Percentiles rank a stretch among this genome's conserved stretches.
Conservation (phyloP, 2,113 vertebrate species). For the Otocyon megalotis region DNA sequence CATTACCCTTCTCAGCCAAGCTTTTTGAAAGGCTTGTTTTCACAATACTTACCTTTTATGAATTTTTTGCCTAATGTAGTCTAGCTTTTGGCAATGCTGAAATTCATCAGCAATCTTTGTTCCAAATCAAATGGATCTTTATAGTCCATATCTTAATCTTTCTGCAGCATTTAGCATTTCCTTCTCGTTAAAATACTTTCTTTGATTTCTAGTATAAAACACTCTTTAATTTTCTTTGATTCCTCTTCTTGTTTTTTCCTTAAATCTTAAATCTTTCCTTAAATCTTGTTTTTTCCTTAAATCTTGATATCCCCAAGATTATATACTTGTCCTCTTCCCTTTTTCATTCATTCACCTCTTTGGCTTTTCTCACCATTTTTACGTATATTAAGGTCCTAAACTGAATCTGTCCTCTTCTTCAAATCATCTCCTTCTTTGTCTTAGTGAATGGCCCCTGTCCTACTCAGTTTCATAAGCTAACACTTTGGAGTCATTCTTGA, state of each 20-base stretch:
- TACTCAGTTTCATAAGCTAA: constrained; percentile 27
- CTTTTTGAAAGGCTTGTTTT: constrained; percentile 29
- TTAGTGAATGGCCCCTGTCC: not conserved
- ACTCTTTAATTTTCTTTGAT: not conserved
- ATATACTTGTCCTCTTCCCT: not conserved
- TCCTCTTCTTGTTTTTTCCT: not conserved
- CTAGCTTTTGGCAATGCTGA: constrained; percentile 11
- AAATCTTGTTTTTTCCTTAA: not conserved
- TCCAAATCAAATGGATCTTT: constrained; percentile 17
- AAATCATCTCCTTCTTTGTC: not conserved
- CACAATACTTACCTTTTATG: not conserved
- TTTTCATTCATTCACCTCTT: not conserved
- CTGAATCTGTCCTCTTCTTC: not conserved
- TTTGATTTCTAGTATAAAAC: not conserved
- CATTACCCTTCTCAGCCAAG: not conserved
- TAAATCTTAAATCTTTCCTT: not conserved
- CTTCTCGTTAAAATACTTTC: constrained; percentile 23
- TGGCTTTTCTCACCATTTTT: not conserved
- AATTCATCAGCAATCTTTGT: constrained; percentile 12
- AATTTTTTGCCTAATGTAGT: constrained; percentile 1
- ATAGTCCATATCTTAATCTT: not conserved
- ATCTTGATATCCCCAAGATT: not conserved
- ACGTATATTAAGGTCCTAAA: constrained; percentile 9
- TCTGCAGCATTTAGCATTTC: not conserved
- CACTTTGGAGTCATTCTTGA: not conserved